phyloP scores from a whole-genome alignment of 2,888 invertebrate genomes.

The Stenoptilia bipunctidactyla region DNA sequence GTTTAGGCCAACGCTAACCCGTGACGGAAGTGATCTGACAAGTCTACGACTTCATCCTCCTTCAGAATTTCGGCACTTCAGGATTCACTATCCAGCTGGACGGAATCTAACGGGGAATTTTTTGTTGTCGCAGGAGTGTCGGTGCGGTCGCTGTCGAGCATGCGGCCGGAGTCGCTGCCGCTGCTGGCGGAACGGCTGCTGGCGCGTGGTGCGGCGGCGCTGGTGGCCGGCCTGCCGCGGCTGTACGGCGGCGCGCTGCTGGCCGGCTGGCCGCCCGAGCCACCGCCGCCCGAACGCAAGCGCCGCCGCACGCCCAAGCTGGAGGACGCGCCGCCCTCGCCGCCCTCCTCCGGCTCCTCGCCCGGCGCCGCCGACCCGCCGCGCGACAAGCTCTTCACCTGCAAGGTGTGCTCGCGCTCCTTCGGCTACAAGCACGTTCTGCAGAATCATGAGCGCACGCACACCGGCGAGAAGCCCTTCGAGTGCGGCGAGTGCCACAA shows the following conservation, averaged over 20 bases:
- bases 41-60: slow-evolving; percentile 16
- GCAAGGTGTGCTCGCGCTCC: slow-evolving; percentile 87
- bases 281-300: slow-evolving; percentile 62
- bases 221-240: slow-evolving; percentile 71
- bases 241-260: slow-evolving; percentile 75
- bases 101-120: too few species aligned
- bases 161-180: slow-evolving; percentile 63
- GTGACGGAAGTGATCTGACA: slow-evolving; percentile 50
- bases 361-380: slow-evolving; percentile 65
- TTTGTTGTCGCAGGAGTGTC: slow-evolving; percentile 47
- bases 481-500: slow-evolving; percentile 93
- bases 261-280: slow-evolving; percentile 68
- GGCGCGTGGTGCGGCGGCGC: slow-evolving; percentile 65
- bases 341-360: slow-evolving; percentile 61
- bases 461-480: slow-evolving; percentile 95
- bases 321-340: slow-evolving; percentile 47
- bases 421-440: slow-evolving; percentile 96
- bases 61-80: not conserved
- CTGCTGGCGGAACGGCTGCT: slow-evolving; percentile 65
- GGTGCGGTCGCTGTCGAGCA: slow-evolving; percentile 57
- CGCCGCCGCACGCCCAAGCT: slow-evolving; percentile 63
- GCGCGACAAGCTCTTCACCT: slow-evolving; percentile 89
- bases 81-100: too few species aligned
- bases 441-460: slow-evolving; percentile 94
- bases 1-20: slow-evolving; percentile 54